Base-by-base conservation (phyloP, 2,888 invertebrate species). In the Torymus texanus region DNA sequence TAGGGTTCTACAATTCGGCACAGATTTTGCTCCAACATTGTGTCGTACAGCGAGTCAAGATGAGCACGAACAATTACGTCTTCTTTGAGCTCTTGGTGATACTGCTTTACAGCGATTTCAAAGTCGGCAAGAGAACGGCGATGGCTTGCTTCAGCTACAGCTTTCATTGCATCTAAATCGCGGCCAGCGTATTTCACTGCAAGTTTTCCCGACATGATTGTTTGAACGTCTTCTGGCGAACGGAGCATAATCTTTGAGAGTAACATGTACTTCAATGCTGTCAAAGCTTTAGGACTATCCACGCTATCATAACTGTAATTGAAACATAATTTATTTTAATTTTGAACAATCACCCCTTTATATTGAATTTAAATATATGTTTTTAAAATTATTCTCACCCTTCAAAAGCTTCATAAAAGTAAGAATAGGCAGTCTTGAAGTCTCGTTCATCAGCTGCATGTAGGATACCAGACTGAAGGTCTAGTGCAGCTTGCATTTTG, bases 381-480 rank as follows among this genome's bases (percentile, higher is more conserved):
- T 4, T 16, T 62, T 56, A 67, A n/a, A 68, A 56, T 58, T 61
- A 58, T 61, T 80, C 50, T 78, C 97, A 98, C 84, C 98, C 98
- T 92, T 99, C 99, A 91, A 99, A 99, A 14, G 98, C 98, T 92
- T 99, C 99, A 91, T 99, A 99, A 90, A 99, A 99, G 90, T 99
- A 99, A 76, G 99, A 99, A 91, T 98, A 99, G 65, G 98, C 99
- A 78, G 99, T 99, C 93, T 99, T 99, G 91, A 99, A 99, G 90
- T 99, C 99, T 86, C 97, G 95, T 91, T 99, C 99, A 90, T 99
- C 99, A n/a, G 99, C 99, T 12, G 99, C 99, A 91, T 99, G 99
- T 77, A 99, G 92, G 84, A 99, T 98, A 85, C 98, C 98, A 5
- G 99, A 98, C 90, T 99, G 98, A 84, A 98, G 92, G 91, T 99